These are phyloP conservation scores for Upupa epops DNA, from an alignment of 2,113 vertebrate genomes.

Conservation along the genomic window DNA sequence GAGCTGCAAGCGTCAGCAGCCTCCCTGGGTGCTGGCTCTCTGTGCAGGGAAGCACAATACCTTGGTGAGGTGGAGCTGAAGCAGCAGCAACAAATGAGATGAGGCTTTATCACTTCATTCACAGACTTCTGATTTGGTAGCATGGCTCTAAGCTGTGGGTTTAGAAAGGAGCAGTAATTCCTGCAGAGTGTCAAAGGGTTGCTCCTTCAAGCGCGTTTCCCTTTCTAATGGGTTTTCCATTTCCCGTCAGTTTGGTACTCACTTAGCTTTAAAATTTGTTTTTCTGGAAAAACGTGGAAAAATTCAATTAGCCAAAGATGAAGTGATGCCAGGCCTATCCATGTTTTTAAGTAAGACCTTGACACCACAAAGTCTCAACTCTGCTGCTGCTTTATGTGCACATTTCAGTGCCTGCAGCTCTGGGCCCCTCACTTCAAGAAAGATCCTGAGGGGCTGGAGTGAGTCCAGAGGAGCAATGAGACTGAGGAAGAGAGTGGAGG, in stretches of 20 bases:
- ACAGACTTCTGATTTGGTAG: not conserved
- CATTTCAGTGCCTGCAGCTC: constrained; percentile 6
- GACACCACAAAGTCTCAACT: not conserved
- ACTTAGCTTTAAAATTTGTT: not conserved
- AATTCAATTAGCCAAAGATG: not conserved
- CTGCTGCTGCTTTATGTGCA: not conserved
- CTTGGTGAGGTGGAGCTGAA: not conserved
- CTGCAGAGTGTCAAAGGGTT: not conserved
- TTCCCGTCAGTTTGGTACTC: not conserved
- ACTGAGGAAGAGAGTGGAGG: too few relatives aligned
- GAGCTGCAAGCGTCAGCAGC: rapidly evolving
- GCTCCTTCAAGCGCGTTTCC: not conserved
- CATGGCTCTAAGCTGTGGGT: not conserved
- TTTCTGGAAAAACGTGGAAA: not conserved
- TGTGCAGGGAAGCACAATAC: not conserved
- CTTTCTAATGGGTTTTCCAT: not conserved
- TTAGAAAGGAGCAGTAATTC: constrained; percentile 12
- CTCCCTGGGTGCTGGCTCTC: not conserved
- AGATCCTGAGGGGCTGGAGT: too few relatives aligned
- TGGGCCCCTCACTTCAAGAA: too few relatives aligned
- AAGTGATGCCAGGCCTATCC: not conserved
- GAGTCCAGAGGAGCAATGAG: too few relatives aligned
- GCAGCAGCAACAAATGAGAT: not conserved
- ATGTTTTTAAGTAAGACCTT: not conserved
- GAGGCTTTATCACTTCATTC: not conserved